Evolutionary conservation across 2,888 invertebrate genomes (phyloP).

Genomic region (Resseliella maxima): DNA sequence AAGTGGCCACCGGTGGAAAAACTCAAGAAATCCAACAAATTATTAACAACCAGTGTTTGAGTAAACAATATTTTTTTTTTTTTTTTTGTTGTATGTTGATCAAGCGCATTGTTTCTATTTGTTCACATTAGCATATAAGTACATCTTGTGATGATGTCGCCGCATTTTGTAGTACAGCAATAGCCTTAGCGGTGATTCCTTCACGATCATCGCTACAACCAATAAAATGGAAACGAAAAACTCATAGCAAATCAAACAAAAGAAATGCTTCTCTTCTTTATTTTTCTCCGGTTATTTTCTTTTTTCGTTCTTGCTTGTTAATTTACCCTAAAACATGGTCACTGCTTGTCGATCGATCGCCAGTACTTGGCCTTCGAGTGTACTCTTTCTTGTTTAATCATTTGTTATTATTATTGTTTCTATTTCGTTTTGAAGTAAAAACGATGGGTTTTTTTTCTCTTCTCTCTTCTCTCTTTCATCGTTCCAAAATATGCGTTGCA

Average conservation of each 20-base stretch:
- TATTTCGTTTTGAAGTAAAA: constrained; percentile 33
- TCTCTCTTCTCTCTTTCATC: neutral
- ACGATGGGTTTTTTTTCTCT: too few species aligned
- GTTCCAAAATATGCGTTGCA: neutral
- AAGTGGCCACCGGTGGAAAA: neutral
- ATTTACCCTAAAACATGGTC: constrained; percentile 51
- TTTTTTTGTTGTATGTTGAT: neutral
- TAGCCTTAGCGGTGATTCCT: neutral
- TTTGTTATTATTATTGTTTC: constrained; percentile 48
- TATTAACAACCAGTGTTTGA: neutral
- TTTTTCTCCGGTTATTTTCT: neutral
- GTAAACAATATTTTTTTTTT: neutral
- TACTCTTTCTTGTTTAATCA: constrained; percentile 49
- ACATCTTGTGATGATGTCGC: constrained; percentile 19
- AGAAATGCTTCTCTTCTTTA: constrained; percentile 26
- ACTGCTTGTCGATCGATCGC: constrained; percentile 33
- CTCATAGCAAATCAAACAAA: neutral
- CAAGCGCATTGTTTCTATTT: constrained; percentile 37
- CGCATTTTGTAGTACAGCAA: constrained; percentile 4
- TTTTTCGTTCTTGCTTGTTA: constrained; percentile 7
- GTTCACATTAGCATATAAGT: constrained; percentile 46
- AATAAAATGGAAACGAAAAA: neutral
- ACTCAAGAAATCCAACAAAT: constrained; percentile 18
- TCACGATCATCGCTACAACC: neutral
- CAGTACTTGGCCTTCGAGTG: neutral